Evolutionary conservation across 2,113 vertebrate species (phyloP), one percentile per base, ranked within the genome.

Genomic region (Acanthochromis polyacanthus): DNA sequence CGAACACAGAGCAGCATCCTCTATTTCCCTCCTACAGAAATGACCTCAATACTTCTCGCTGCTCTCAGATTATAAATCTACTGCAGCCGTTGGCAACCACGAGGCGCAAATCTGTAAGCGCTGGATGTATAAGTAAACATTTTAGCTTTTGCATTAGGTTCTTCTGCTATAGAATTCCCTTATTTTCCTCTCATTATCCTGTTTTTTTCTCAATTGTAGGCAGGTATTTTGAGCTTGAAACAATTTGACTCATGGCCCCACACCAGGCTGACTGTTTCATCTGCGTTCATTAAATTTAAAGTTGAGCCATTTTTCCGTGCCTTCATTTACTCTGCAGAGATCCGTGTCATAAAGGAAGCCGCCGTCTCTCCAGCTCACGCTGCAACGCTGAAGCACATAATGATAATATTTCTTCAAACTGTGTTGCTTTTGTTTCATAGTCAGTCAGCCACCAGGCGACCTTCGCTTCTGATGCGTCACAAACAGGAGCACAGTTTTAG

Each of bases 281-380:
- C 19, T 58, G 20, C 71, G 36, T 69, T 75, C 61, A 67, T 65
- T 74, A 64, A 19, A 71, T 76, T 72, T 67, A 56, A 77, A 73
- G 36, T 81, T 78, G 83, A 83, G 70, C 62, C 0, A 55, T 87
- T 80, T 70, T 69, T 67, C 40, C 40, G 38, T 14, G 52, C 50
- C n/a, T 65, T 59, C 55, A 57, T 67, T 79, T 15, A 4, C 15
- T 3, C 2, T 10, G 1, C 38, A 10, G 38, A 40, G 38, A 40
- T 40, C 38, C 12, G 8, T 12, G 5, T 40, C 38, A 40, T 40
- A 12, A 40, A 40, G 38, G 12, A 40, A 40, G 38, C 6, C 38
- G 12, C 45, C 57, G 71, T 73, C 68, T 73, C 50, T 63, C 16
- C 55, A 64, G 48, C 45, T 70, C 23, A 8, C 2, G 30, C 30